Conservation (phyloP, 2,113 vertebrate species). For the Mixornis gularis region DNA sequence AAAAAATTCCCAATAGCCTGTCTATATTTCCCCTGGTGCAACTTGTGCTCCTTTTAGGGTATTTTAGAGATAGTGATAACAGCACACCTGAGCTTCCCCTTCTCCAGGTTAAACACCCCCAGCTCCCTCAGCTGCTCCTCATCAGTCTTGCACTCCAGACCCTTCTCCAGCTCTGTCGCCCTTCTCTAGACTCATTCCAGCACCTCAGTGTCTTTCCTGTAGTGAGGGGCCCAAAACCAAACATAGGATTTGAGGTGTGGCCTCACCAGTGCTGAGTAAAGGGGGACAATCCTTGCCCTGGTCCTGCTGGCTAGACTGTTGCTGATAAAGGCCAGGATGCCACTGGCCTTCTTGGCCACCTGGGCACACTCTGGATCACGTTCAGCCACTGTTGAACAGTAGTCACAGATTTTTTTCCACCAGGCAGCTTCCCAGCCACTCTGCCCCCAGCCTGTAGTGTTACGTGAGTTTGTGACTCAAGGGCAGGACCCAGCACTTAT, state of each 20-base stretch:
- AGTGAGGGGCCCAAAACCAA: neutral
- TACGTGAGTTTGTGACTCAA: neutral
- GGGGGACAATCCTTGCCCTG: neutral
- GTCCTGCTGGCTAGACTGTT: neutral
- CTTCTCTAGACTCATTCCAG: neutral
- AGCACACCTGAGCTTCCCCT: neutral
- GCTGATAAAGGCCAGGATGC: neutral
- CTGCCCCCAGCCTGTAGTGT: neutral
- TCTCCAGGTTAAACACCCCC: neutral
- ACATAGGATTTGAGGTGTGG: accelerated
- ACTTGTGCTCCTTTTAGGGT: neutral
- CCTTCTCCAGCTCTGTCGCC: accelerated
- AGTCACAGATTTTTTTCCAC: neutral
- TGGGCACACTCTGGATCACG: neutral
- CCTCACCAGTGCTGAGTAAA: accelerated
- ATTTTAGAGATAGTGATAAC: neutral
- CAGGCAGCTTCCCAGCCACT: neutral
- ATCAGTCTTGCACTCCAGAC: neutral
- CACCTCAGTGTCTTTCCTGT: too few species aligned
- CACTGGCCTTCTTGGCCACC: neutral
- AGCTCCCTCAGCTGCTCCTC: neutral
- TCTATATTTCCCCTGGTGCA: neutral
- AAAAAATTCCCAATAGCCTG: neutral
- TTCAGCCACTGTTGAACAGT: accelerated
- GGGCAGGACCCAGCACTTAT: accelerated